Percentiles rank a stretch among this genome's conserved stretches.
phyloP scores from a whole-genome alignment of 2,888 invertebrate species.

The Melanophora roralis region DNA sequence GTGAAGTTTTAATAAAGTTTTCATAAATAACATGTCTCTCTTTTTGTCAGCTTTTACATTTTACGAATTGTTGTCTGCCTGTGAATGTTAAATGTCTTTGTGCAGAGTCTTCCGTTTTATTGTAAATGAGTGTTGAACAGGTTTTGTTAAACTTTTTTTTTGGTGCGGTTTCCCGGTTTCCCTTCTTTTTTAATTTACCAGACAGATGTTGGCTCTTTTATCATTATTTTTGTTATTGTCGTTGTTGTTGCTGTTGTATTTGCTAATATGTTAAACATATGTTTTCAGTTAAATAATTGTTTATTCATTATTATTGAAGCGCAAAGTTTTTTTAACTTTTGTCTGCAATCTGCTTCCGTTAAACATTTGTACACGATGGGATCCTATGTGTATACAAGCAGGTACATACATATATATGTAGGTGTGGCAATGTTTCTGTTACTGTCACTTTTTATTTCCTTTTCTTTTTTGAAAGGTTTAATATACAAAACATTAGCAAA shows the following conservation, averaged over 20 bases:
- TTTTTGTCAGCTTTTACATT: background rate
- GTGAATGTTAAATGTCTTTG: slow-evolving; percentile 20
- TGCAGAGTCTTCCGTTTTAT: background rate
- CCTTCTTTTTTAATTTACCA: background rate
- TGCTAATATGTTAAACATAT: slow-evolving; percentile 8
- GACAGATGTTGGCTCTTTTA: background rate
- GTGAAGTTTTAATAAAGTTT: slow-evolving; percentile 33
- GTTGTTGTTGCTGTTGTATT: background rate
- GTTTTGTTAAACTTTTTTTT: slow-evolving; percentile 10
- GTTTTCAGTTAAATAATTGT: background rate
- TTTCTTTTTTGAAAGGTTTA: background rate
- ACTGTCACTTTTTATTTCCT: slow-evolving; percentile 54
- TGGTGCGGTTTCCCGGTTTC: slow-evolving; percentile 5
- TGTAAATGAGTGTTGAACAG: background rate
- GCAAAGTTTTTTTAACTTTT: slow-evolving; percentile 47
- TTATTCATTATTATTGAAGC: slow-evolving; percentile 46
- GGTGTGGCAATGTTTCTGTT: slow-evolving; percentile 11
- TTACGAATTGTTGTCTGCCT: slow-evolving; percentile 10
- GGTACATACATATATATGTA: background rate
- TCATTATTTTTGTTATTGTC: background rate
- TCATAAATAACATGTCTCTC: slow-evolving; percentile 16
- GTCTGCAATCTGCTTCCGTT: slow-evolving; percentile 56
- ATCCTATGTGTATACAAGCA: background rate
- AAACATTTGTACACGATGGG: background rate
- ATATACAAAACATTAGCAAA: slow-evolving; percentile 18